Evolutionary conservation across 2,797 vertebrate species (phyloP), one percentile per base, ranked within the genome.

Genomic region (Gymnocypris eckloni): DNA sequence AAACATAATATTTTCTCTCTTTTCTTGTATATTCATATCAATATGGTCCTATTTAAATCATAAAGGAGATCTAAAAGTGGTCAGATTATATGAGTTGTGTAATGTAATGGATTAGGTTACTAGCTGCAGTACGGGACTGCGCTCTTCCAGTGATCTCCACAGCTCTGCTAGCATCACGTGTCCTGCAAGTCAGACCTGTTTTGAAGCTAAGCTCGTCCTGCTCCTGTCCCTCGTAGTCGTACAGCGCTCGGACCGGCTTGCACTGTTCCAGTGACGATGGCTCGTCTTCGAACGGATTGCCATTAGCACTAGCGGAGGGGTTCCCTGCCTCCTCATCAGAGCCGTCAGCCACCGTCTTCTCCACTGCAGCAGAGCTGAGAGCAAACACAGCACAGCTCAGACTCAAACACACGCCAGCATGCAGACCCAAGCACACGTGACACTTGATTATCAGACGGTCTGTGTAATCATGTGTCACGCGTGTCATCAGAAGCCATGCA

Each of bases 171-270:
- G 33, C 33, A 33, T 33, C 33, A 33, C 33, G 33, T 33, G 33
- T 33, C 33, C 33, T 33, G 33, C 2, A 33, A 33, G 33, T 33
- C 33, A 33, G 33, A 33, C 7, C 98, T 81, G 97, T 96, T 95
- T 97, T 98, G 92, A 99, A 99, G 92, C 96, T 99, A 75, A 99
- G 96, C 92, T 99, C 98, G 6, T 99, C 98, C 39, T 98, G 97
- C 89, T 99, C 98, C 92, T 99, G 98, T 4, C 98, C 97, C 43
- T 99, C 98, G 0, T 99, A 99, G 93, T 99, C 98, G 0, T 99
- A 99, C 3, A 99, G 95, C 0, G 98, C 98, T 72, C 93, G 95
- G 50, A 99, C 98, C 8, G 96, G 93, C 82, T 99, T 97, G 4
- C 96, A 97, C 5, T 96, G 6, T 8, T 90, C 94, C 80, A 96